Base-by-base conservation (phyloP, 2,113 vertebrate genomes). In the Heterochromis multidens region DNA sequence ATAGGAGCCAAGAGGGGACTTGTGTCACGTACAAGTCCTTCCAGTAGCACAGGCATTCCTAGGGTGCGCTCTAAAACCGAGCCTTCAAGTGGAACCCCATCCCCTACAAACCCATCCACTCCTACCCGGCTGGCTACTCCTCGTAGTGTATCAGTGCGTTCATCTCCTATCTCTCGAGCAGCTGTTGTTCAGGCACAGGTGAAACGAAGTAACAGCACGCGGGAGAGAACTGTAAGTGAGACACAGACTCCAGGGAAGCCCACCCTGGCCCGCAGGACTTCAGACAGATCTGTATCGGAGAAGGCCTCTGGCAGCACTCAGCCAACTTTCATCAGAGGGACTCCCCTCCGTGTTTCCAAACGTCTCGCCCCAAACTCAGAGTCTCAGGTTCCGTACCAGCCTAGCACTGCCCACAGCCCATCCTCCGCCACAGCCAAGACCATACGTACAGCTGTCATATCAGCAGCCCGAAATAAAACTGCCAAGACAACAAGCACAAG, bases 361-460 rank as follows among this genome's bases (percentile, higher is more conserved):
- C 92, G 96, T 19, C 61, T 96, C 0, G 94, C 96, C 7, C 93
- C 96, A 1, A 95, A 94, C 82, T 86, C 92, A 0, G 96, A 96
- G 79, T 87, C 88, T 61, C 92, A 87, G 67, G 79, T 79, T 19
- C 43, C 88, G 3, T 79, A 91, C 31, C 92, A 91, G 60, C 49
- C 90, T 77, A 88, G 78, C 17, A 84, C 89, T 1, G 33, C 90
- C 31, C 90, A 90, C 81, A 94, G 92, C 65, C 94, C 95, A 1
- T 93, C 94, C 23, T 90, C 95, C 0, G 86, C 94, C 25, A 95
- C 93, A 1, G 93, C 95, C 13, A 96, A 96, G 92, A 96, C 93
- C 6, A 93, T 96, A 86, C 95, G 96, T 77, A 95, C 96, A 0
- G 85, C 96, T n/a, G 95, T 95, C 58, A 95, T 95, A 83, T 91